Evolutionary conservation across 30 jellyfish, hydroid and myxozoan genomes (phyloP).

Genomic region (Hydractinia echinata): DNA sequence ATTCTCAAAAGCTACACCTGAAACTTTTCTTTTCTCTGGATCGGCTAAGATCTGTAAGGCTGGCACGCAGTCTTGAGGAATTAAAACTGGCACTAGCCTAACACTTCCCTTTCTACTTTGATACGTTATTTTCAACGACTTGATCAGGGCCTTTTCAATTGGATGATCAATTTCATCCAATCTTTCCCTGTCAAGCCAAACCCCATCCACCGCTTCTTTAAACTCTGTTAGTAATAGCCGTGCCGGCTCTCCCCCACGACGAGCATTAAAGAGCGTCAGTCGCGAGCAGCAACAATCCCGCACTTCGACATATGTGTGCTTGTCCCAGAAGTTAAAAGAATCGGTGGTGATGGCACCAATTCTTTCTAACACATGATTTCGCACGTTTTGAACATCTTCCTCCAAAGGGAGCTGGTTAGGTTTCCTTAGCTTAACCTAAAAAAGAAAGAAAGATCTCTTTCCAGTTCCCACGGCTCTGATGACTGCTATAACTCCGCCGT

Average conservation of each 20-base stretch:
- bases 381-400: background rate
- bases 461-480: too few relatives aligned
- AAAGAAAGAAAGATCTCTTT: too few relatives aligned
- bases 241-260: constrained; percentile 20
- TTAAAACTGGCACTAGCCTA: too few relatives aligned
- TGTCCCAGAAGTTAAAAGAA: constrained; percentile 3
- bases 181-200: constrained; percentile 24
- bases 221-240: constrained; percentile 11
- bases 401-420: constrained; percentile 23
- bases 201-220: constrained; percentile 41
- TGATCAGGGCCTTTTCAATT: too few relatives aligned
- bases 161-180: too few relatives aligned
- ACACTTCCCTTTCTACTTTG: too few relatives aligned
- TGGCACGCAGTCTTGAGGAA: too few relatives aligned
- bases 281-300: constrained; percentile 7
- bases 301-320: background rate
- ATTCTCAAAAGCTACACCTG: too few relatives aligned
- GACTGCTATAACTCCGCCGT: too few relatives aligned
- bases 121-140: too few relatives aligned
- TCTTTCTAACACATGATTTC: constrained; percentile 1
- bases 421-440: background rate
- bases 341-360: background rate
- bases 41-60: too few relatives aligned
- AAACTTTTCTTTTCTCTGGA: too few relatives aligned
- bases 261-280: constrained; percentile 1